phyloP scores from a whole-genome alignment of 2,113 vertebrate genomes.

The Microtus oregoni region DNA sequence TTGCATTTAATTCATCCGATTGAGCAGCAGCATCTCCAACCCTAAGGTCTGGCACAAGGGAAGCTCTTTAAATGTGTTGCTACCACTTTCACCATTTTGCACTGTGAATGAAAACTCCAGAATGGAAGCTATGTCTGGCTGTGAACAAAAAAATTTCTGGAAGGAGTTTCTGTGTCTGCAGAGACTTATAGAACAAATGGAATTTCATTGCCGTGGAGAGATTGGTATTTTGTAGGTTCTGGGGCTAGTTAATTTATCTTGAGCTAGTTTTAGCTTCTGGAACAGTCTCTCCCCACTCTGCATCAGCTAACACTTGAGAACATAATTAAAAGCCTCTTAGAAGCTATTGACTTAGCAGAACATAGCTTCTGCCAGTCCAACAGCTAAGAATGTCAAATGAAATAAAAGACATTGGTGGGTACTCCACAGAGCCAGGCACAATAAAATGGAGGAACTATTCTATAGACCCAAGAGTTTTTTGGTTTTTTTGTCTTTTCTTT shows the following conservation, averaged over 20 bases:
- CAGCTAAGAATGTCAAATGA: not conserved
- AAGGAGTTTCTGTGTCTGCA: not conserved
- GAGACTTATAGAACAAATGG: not conserved
- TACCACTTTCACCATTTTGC: not conserved
- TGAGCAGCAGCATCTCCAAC: no score
- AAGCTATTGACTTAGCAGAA: not conserved
- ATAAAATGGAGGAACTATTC: not conserved
- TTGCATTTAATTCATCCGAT: no score
- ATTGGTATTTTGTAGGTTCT: not conserved
- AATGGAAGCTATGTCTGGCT: not conserved
- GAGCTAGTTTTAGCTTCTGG: not conserved
- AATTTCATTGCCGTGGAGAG: not conserved
- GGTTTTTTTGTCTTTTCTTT: no score
- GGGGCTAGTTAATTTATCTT: not conserved
- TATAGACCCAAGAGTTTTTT: not conserved
- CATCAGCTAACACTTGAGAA: not conserved
- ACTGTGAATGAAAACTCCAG: not conserved
- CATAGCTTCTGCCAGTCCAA: not conserved
- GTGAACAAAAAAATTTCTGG: not conserved
- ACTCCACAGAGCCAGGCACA: not conserved
- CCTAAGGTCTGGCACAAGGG: no score
- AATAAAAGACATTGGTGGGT: not conserved
- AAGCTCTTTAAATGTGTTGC: not conserved
- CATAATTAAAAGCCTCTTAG: not conserved
- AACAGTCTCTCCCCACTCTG: not conserved